Evolutionary conservation across 30 jellyfish, hydroid and myxozoan genomes (phyloP).

Genomic region (Hydractinia echinata): DNA sequence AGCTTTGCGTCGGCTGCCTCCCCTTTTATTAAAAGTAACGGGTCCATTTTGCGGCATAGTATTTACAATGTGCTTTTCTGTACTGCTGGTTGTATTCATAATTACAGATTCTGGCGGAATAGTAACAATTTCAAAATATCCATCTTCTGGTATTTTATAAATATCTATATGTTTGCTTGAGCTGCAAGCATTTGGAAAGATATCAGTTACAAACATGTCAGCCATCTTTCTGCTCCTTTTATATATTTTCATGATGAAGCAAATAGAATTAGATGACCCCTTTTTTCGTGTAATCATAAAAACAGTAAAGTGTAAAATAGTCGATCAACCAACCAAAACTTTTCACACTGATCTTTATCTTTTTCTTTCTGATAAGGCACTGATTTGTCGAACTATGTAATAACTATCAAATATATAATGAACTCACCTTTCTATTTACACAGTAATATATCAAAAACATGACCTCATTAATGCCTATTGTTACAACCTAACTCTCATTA

Average conservation of each 20-base stretch:
- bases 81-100: not conserved
- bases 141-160: conserved; percentile 21
- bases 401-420: too few species aligned
- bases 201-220: conserved; percentile 23
- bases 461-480: too few species aligned
- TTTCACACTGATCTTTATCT: too few species aligned
- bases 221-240: conserved; percentile 1
- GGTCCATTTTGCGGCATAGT: conserved; percentile 20
- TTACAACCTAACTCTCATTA: too few species aligned
- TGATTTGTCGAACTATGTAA: too few species aligned
- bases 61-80: not conserved
- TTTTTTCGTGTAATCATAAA: not conserved
- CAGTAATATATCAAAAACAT: too few species aligned
- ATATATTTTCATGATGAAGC: conserved; percentile 1
- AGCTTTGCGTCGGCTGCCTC: conserved; percentile 32
- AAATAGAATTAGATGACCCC: too few species aligned
- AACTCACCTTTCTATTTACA: too few species aligned
- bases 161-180: not conserved
- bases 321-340: not conserved
- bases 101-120: not conserved
- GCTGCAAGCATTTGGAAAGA: conserved; percentile 17
- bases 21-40: not conserved
- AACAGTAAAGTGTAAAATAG: not conserved
- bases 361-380: too few species aligned
- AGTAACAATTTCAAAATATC: conserved; percentile 21